Evolutionary conservation across 2,888 invertebrate species (phyloP).

Genomic region (Keiferia lycopersicella): DNA sequence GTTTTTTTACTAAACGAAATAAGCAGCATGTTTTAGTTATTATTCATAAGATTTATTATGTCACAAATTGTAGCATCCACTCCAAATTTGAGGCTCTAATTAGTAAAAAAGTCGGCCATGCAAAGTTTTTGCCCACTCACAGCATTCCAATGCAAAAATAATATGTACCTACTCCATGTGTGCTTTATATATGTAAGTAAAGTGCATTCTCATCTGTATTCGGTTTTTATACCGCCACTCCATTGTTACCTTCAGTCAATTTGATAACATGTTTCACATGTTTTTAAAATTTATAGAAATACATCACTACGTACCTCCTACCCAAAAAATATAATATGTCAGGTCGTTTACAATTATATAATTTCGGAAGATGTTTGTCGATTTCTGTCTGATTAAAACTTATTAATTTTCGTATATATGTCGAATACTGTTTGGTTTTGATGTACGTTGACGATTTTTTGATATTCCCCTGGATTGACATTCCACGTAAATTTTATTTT

Average conservation of each 20-base stretch:
- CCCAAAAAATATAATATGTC: too few relatives aligned
- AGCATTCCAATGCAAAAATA: slow-evolving; percentile 3
- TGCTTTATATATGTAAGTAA: background rate
- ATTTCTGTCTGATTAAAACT: too few relatives aligned
- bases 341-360: too few relatives aligned
- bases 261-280: too few relatives aligned
- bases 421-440: background rate
- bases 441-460: background rate
- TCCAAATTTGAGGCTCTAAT: slow-evolving; percentile 30
- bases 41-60: slow-evolving; percentile 20
- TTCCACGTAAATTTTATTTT: background rate
- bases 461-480: background rate
- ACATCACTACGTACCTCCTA: too few relatives aligned
- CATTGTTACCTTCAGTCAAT: too few relatives aligned
- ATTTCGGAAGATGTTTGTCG: too few relatives aligned
- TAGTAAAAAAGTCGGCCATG: slow-evolving; percentile 27
- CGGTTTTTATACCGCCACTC: too few relatives aligned
- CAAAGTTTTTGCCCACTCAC: slow-evolving; percentile 25
- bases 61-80: slow-evolving; percentile 7
- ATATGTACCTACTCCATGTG: background rate
- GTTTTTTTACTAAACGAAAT: background rate
- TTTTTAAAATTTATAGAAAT: too few relatives aligned
- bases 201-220: background rate
- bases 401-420: too few relatives aligned
- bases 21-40: background rate